Evolutionary conservation across 2,888 invertebrate species (phyloP), one percentile per base, ranked within the genome.

Genomic region (Euplagia quadripunctaria): DNA sequence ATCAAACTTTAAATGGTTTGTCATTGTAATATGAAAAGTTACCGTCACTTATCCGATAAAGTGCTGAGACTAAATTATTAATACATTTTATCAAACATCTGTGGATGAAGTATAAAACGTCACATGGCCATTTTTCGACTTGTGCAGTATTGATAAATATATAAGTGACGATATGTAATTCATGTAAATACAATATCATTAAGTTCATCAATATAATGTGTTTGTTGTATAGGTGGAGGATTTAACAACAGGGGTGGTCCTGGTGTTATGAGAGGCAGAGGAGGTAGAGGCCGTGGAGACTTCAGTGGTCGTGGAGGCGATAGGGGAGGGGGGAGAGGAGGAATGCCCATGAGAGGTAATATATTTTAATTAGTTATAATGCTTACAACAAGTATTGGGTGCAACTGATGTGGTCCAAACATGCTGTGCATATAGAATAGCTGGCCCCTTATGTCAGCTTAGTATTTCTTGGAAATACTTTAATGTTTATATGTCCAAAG

Each of bases 301-400:
- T 95, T 94, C 51, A 75, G 51, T 85, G 91, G 88, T 17, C 95
- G 89, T 17, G 87, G 94, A 52, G 92, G 90, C 77, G 95, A 94
- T 68, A 88, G 94, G 74, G 95, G 94, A 1, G 90, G 89, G 61
- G 92, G 93, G 12, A 87, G 94, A 58, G 92, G 95, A 55, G 95
- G 95, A 68, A 94, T 94, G 94, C 93, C 91, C 8, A 94, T 95
- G 94, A 92, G 95, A 93, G 95, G 95, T 94, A 81, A 77, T 16
- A 1, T 14, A 52, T 42, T 16, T 85, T 64, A 17, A 41, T 3
- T 31, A 2, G 5, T 31, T 61, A 61, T 61, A 20, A 64, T 3
- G 9, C 17, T 64, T 43, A 64, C 12, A n/a, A 17, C 12, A 17
- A 6, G 12, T 58, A 58, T 43, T 58, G 58, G n/a, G n/a, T 11